These are phyloP conservation scores for Hypomecis punctinalis DNA, from an alignment of 2,888 invertebrate genomes.

Conservation along the genomic window DNA sequence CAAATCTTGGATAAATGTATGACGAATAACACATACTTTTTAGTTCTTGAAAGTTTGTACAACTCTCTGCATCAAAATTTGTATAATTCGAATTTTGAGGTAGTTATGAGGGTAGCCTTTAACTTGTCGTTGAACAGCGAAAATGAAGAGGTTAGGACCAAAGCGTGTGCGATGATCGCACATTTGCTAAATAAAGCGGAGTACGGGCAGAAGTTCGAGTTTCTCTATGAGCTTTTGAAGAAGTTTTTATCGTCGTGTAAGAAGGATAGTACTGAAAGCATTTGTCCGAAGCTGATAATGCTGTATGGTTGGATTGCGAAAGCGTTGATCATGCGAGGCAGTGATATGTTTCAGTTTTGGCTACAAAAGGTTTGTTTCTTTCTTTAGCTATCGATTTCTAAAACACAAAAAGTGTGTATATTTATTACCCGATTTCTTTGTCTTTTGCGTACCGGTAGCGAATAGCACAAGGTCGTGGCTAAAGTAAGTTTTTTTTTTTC, in stretches of 20 bases:
- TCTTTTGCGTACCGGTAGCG: no score
- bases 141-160: conserved; percentile 61
- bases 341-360: conserved; percentile 71
- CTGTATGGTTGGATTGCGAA: conserved; percentile 76
- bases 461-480: no score
- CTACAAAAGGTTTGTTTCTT: conserved; percentile 66
- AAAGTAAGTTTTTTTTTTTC: no score
- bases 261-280: conserved; percentile 48
- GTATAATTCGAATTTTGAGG: conserved; percentile 60
- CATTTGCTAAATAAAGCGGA: conserved; percentile 86
- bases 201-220: conserved; percentile 68
- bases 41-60: conserved; percentile 81
- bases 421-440: no score
- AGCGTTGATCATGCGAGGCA: conserved; percentile 71
- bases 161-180: conserved; percentile 80
- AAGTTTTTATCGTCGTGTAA: conserved; percentile 54
- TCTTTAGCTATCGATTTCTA: not conserved
- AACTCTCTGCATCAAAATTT: conserved; percentile 74
- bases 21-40: conserved; percentile 61
- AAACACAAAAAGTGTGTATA: no score
- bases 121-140: conserved; percentile 66
- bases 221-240: conserved; percentile 68
- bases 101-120: conserved; percentile 66
- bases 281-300: conserved; percentile 63
- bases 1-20: conserved; percentile 60